phyloP scores from a whole-genome alignment of 1,140 invertebrate species.

The Heliconius hewitsoni region DNA sequence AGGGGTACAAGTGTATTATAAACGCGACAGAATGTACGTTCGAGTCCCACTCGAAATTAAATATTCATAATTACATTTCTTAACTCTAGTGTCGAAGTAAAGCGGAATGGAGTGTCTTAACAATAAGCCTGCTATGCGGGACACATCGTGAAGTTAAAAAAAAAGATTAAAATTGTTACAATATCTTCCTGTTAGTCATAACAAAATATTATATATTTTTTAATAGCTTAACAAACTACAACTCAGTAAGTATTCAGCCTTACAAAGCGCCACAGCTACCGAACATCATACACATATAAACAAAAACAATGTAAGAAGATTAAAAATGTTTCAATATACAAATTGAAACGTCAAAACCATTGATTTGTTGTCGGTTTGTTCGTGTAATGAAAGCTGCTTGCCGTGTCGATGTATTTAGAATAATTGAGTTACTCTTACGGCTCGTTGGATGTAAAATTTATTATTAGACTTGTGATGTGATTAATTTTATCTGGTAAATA shows the following conservation, averaged over 20 bases:
- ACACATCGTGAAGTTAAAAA: too few relatives aligned
- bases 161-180: too few relatives aligned
- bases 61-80: too few relatives aligned
- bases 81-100: too few relatives aligned
- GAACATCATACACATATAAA: conserved; percentile 48
- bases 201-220: too few relatives aligned
- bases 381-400: conserved; percentile 34
- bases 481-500: conserved; percentile 26
- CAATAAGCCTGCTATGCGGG: too few relatives aligned
- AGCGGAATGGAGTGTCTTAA: too few relatives aligned
- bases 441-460: conserved; percentile 18
- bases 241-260: not conserved
- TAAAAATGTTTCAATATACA: conserved; percentile 77
- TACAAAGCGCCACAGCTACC: conserved; percentile 44
- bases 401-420: conserved; percentile 41
- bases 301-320: conserved; percentile 66
- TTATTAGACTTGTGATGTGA: conserved; percentile 28
- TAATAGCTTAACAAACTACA: not conserved
- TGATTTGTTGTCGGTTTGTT: conserved; percentile 67
- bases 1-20: too few relatives aligned
- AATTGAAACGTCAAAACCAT: conserved; percentile 77
- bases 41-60: too few relatives aligned
- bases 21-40: too few relatives aligned
- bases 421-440: conserved; percentile 48
- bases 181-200: too few relatives aligned